Percentiles rank a stretch among this genome's conserved stretches.
Conservation (phyloP, 1,140 invertebrate genomes). For the Drosophila tropicalis region DNA sequence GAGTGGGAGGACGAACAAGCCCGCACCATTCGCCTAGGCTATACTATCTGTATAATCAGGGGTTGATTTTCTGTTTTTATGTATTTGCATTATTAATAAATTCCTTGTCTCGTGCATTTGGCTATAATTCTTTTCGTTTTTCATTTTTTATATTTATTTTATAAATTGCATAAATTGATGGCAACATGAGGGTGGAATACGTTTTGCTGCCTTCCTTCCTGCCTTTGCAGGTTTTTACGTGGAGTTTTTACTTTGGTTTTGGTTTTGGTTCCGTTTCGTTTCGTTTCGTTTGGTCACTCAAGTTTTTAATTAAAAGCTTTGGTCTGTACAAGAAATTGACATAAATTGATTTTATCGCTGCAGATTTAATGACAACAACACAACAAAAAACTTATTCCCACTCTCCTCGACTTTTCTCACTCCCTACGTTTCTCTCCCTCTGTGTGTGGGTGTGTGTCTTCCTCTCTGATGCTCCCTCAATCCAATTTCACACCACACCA, state of each 20-base stretch:
- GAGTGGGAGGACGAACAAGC: neutral
- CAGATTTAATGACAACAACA: conserved; percentile 78
- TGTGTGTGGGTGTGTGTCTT: no score
- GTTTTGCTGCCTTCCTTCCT: conserved; percentile 32
- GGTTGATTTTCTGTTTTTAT: conserved; percentile 80
- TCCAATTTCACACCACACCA: neutral
- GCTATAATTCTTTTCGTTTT: conserved; percentile 60
- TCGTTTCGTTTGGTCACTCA: conserved; percentile 73
- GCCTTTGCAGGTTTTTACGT: conserved; percentile 13
- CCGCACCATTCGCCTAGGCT: conserved; percentile 8
- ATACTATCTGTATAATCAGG: conserved; percentile 78
- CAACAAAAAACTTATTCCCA: conserved; percentile 35
- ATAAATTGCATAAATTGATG: conserved; percentile 81
- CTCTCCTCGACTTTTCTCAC: neutral
- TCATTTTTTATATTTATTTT: conserved; percentile 77
- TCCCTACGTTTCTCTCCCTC: no score
- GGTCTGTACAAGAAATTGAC: conserved; percentile 69
- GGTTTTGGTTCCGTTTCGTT: neutral
- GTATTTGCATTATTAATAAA: conserved; percentile 82
- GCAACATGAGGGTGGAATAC: conserved; percentile 57
- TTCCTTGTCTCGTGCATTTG: conserved; percentile 75
- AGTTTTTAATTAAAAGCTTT: conserved; percentile 70
- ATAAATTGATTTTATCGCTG: conserved; percentile 81
- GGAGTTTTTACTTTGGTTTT: neutral
- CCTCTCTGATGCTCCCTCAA: neutral